Base-by-base conservation (phyloP, 2,797 vertebrate species). In the Sebastes goodei region DNA sequence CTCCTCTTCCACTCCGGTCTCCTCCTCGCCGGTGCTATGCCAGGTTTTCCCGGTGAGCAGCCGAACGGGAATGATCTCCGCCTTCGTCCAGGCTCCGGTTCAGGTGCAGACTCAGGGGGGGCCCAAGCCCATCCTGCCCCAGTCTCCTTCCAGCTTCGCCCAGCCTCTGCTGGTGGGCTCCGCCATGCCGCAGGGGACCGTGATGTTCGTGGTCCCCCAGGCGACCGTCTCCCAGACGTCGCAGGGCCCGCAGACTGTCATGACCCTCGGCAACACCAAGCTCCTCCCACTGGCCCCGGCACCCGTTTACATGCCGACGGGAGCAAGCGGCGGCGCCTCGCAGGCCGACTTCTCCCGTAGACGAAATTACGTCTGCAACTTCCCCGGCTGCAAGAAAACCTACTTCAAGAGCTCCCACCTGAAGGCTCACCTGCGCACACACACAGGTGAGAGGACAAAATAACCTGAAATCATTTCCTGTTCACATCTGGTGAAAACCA, bases 401-500 rank as follows among this genome's bases (percentile, higher is more conserved):
- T 99, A 99, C 90, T 99, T 99, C 93, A 99, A 99, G 94, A 99
- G 98, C 61, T 99, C 98, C 1, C 98, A 99, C 88, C 97, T 99
- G 80, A 99, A 99, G 93, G 98, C 98, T 60, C 98, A 99, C 85
- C 97, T 99, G 71, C 96, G 98, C 84, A 99, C 98, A 2, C 98
- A 99, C 93, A 99, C 98, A 85, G 98, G 98, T 99, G 87, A 3
- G 67, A 11, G 52, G 52, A 53, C 11, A 10, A 52, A 7, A 52
- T 9, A n/a, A n/a, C 10, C 17, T 30, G 17, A 62, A 6, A 30
- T 62, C 60, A 35, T 46, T 42, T 15, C 10, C 23, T 53, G 49
- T 53, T 53, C 4, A 53, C 49, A 0, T n/a, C 9, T 14, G 38
- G 12, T 42, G 38, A 42, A 42, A 42, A 42, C 38, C 38, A 42